phyloP scores from a whole-genome alignment of 2,888 invertebrate species.

The Escarpia spicata region DNA sequence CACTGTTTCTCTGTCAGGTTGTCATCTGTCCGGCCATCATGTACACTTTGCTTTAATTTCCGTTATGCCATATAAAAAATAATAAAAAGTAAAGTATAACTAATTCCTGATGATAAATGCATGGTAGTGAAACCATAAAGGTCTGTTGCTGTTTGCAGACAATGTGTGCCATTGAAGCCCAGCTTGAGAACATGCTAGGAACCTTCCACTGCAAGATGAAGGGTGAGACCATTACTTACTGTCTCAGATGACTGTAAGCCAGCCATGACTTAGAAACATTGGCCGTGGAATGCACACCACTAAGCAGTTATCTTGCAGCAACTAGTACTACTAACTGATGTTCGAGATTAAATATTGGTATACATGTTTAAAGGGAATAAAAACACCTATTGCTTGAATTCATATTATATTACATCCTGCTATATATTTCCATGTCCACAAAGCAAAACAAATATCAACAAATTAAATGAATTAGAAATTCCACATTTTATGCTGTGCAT shows the following conservation, averaged over 20 bases:
- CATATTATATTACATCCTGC: too few species aligned
- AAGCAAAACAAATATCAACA: too few species aligned
- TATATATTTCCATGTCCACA: too few species aligned
- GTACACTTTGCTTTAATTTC: neutral
- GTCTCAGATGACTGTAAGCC: neutral
- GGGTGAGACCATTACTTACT: slow-evolving; percentile 56
- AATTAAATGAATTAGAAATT: too few species aligned
- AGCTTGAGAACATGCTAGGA: slow-evolving; percentile 68
- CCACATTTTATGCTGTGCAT: too few species aligned
- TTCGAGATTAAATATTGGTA: neutral
- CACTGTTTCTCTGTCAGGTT: neutral
- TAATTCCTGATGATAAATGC: too few species aligned
- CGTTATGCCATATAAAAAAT: too few species aligned
- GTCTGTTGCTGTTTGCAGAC: slow-evolving; percentile 51
- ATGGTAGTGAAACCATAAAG: neutral
- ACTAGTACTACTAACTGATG: neutral
- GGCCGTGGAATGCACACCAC: neutral
- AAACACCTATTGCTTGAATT: too few species aligned
- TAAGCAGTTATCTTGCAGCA: neutral
- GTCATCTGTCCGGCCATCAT: neutral
- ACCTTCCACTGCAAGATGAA: slow-evolving; percentile 68
- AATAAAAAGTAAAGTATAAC: too few species aligned
- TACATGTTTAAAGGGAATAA: neutral
- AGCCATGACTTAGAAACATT: neutral
- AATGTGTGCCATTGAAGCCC: slow-evolving; percentile 68